A percentile compares a stretch with the other conserved stretches of the same genome.
Conservation (phyloP, 2,888 invertebrate genomes). For the Lasioglossum oenotherae region DNA sequence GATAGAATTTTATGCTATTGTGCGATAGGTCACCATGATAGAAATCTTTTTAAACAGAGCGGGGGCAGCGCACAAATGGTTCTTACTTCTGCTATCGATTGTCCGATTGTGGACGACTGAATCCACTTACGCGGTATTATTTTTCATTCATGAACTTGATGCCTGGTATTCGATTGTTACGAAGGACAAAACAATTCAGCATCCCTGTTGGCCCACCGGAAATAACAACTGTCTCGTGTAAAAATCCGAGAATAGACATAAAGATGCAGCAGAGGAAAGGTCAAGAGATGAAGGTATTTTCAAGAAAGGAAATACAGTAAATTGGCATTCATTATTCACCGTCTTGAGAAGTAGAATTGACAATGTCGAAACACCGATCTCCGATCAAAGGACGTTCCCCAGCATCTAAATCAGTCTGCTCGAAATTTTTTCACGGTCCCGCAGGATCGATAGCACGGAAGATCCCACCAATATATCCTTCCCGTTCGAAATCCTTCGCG, state of each 20-base stretch:
- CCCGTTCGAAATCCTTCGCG: slow-evolving; percentile 65
- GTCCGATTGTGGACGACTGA: background rate
- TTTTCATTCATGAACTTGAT: background rate
- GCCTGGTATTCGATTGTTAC: background rate
- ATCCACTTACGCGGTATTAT: background rate
- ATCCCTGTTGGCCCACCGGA: background rate
- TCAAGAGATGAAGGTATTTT: background rate
- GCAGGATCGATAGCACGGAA: slow-evolving; percentile 47
- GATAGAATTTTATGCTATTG: slow-evolving; percentile 11
- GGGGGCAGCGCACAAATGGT: background rate
- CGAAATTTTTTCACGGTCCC: slow-evolving; percentile 11
- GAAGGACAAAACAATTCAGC: background rate
- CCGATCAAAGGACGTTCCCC: background rate
- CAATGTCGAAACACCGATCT: background rate
- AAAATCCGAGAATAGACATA: background rate
- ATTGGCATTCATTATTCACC: background rate
- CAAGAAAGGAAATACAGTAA: background rate
- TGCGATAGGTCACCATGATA: background rate
- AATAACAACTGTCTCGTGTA: background rate
- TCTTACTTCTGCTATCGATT: background rate
- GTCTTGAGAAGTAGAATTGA: background rate
- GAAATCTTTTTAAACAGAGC: slow-evolving; percentile 5
- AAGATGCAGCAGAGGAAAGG: background rate
- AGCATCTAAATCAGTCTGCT: background rate
- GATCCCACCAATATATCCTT: slow-evolving; percentile 57